Conservation (phyloP, 2,113 vertebrate species). For the Pandion haliaetus region DNA sequence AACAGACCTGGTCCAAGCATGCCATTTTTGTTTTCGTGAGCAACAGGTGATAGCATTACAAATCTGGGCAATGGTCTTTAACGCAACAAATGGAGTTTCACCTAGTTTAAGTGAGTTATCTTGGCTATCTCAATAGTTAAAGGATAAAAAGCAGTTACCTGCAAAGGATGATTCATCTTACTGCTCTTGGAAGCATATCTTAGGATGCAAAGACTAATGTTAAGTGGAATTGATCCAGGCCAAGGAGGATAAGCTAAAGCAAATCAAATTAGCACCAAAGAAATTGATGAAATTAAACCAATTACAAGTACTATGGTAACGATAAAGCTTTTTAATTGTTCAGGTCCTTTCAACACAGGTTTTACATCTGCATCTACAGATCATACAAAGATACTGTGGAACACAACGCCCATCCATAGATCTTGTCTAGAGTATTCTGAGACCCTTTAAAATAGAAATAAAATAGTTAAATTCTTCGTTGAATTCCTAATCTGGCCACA, state of each 20-base stretch:
- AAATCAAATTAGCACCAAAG: neutral
- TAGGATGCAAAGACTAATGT: neutral
- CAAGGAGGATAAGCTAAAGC: neutral
- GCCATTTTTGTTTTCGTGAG: neutral
- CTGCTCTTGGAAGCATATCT: neutral
- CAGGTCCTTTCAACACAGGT: neutral
- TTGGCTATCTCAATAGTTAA: neutral
- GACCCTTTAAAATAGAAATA: neutral
- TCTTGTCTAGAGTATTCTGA: neutral
- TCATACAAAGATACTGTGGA: neutral
- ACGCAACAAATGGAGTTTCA: neutral
- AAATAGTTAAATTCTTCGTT: neutral
- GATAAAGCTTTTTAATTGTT: neutral
- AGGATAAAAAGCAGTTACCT: neutral
- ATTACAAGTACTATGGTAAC: neutral
- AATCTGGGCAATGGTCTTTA: neutral
- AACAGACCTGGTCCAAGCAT: neutral
- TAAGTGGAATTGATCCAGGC: neutral
- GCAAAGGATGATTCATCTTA: neutral
- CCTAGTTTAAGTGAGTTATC: neutral
- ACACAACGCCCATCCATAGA: neutral
- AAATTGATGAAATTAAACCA: neutral
- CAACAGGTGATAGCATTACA: neutral
- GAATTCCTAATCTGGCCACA: neutral
- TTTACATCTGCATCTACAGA: neutral